Evolutionary conservation across 2,888 invertebrate species (phyloP).

Genomic region (Dryomyza anilis): DNA sequence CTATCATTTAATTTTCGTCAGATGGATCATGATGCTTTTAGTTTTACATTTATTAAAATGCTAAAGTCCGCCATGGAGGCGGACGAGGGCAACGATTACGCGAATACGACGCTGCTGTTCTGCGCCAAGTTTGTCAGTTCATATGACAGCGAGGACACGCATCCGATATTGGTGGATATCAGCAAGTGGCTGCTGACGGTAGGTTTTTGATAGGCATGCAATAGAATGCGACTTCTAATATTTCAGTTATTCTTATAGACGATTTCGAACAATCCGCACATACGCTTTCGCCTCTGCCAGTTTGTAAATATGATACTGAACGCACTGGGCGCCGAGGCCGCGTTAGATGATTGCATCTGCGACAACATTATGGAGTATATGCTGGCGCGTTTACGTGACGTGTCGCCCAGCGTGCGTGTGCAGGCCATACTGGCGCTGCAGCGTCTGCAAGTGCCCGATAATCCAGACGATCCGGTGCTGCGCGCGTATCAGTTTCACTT

Average conservation of each 20-base stretch:
- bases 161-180: constrained; percentile 49
- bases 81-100: constrained; percentile 71
- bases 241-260: constrained; percentile 47
- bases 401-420: constrained; percentile 75
- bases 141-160: constrained; percentile 63
- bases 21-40: constrained; percentile 67
- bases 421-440: constrained; percentile 80
- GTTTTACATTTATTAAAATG: constrained; percentile 69
- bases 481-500: constrained; percentile 74
- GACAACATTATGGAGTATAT: constrained; percentile 74
- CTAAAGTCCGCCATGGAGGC: constrained; percentile 70
- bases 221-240: no score
- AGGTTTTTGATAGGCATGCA: no score
- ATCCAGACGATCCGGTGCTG: constrained; percentile 77
- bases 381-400: constrained; percentile 72
- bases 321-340: constrained; percentile 76
- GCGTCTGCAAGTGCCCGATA: constrained; percentile 78
- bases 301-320: constrained; percentile 76
- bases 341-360: constrained; percentile 77
- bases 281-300: constrained; percentile 79
- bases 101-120: constrained; percentile 73
- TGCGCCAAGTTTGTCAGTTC: constrained; percentile 73
- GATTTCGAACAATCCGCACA: constrained; percentile 62
- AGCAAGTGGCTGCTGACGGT: constrained; percentile 53
- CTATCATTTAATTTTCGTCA: no score